Percentiles rank a stretch among this genome's conserved stretches.
These are phyloP conservation scores for Phainopepla nitens DNA, from an alignment of 2,113 vertebrate species.

Conservation along the genomic window DNA sequence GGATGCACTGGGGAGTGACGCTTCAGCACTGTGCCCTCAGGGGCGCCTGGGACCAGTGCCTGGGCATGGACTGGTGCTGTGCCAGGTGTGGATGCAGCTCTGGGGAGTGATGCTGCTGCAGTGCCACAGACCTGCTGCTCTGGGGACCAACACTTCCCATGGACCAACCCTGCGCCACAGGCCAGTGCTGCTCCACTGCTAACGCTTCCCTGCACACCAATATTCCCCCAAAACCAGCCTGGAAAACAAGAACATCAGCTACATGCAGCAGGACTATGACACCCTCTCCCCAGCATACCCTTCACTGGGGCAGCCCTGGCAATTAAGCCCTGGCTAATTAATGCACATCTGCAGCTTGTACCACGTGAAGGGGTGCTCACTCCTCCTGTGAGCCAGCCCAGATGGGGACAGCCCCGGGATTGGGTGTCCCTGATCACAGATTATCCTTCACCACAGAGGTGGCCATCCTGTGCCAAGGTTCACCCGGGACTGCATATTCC, in stretches of 20 bases:
- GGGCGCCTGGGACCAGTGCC: neutral
- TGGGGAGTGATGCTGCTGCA: neutral
- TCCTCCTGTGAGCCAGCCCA: neutral
- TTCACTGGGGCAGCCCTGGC: neutral
- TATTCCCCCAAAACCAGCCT: neutral
- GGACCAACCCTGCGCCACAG: fast-evolving
- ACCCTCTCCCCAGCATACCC: neutral
- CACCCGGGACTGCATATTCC: neutral
- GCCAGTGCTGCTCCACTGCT: fast-evolving
- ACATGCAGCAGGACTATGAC: fast-evolving
- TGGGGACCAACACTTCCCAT: fast-evolving
- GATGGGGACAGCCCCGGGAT: neutral
- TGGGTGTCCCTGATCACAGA: neutral
- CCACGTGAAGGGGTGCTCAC: neutral
- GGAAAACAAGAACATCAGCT: fast-evolving
- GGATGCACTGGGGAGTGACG: fast-evolving
- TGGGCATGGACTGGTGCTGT: fast-evolving
- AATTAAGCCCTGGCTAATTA: neutral
- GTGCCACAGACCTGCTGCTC: neutral
- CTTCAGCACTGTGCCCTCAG: neutral
- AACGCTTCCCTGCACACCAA: fast-evolving
- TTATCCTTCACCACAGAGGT: neutral
- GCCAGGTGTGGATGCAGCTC: fast-evolving
- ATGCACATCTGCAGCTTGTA: neutral
- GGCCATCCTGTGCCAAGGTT: fast-evolving